phyloP scores from a whole-genome alignment of 2,888 invertebrate species.

The Lasioglossum lativentre region DNA sequence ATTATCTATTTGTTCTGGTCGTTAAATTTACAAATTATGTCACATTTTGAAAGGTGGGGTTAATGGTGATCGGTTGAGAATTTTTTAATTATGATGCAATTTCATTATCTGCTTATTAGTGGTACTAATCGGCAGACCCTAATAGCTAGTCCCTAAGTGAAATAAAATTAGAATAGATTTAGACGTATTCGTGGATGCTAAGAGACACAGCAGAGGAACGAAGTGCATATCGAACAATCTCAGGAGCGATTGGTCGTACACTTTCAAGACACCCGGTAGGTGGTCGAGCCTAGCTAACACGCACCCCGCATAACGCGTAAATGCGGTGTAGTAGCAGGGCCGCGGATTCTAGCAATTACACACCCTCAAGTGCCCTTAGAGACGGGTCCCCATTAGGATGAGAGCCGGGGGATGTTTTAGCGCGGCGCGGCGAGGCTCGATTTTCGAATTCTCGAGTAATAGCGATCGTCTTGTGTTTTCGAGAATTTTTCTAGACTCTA shows the following conservation, averaged over 20 bases:
- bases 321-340: conserved; percentile 82
- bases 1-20: no score
- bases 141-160: background rate
- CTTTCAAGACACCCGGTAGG: conserved; percentile 77
- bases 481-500: background rate
- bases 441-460: conserved; percentile 75
- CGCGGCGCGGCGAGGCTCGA: conserved; percentile 71
- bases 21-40: no score
- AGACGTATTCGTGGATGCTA: background rate
- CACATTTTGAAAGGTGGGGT: no score
- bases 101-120: no score
- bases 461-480: conserved; percentile 36
- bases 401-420: conserved; percentile 81
- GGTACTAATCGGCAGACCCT: background rate
- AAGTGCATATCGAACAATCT: background rate
- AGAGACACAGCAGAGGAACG: background rate
- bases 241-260: background rate
- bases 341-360: conserved; percentile 84
- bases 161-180: background rate
- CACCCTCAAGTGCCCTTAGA: conserved; percentile 83
- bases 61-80: no score
- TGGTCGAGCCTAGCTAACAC: conserved; percentile 73
- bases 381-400: conserved; percentile 83
- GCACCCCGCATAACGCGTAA: conserved; percentile 78
- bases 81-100: no score